These are phyloP conservation scores for Tetrapedia diversipes DNA, from an alignment of 2,888 invertebrate species.

Conservation along the genomic window DNA sequence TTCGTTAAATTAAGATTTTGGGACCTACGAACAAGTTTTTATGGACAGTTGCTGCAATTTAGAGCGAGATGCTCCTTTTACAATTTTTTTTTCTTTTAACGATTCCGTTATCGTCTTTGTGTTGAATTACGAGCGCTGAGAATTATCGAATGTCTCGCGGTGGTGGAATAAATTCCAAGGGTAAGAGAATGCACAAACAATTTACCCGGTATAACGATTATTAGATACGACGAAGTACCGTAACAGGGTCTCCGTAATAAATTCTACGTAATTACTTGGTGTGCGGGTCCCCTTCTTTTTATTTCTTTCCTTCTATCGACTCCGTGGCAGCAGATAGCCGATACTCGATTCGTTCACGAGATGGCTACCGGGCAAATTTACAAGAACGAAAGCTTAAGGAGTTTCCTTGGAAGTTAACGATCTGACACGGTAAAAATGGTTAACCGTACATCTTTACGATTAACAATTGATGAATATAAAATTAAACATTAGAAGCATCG, in stretches of 20 bases:
- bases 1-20: too few relatives aligned
- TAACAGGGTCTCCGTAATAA: conserved; percentile 12
- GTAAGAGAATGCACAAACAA: not conserved
- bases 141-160: not conserved
- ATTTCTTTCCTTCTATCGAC: not conserved
- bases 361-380: conserved; percentile 16
- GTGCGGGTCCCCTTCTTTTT: not conserved
- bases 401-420: conserved; percentile 19
- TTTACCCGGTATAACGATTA: conserved; percentile 16
- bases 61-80: too few relatives aligned
- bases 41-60: too few relatives aligned
- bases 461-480: too few relatives aligned
- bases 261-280: conserved; percentile 32
- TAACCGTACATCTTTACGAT: not conserved
- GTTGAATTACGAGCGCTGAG: not conserved
- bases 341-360: conserved; percentile 15
- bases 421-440: not conserved
- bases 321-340: conserved; percentile 21
- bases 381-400: conserved; percentile 14
- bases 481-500: too few relatives aligned
- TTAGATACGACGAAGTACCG: conserved; percentile 13
- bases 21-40: too few relatives aligned
- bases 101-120: not conserved
- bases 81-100: not conserved
- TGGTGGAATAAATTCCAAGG: not conserved